Evolutionary conservation across 2,888 invertebrate species (phyloP).

Genomic region (Dryomyza anilis): DNA sequence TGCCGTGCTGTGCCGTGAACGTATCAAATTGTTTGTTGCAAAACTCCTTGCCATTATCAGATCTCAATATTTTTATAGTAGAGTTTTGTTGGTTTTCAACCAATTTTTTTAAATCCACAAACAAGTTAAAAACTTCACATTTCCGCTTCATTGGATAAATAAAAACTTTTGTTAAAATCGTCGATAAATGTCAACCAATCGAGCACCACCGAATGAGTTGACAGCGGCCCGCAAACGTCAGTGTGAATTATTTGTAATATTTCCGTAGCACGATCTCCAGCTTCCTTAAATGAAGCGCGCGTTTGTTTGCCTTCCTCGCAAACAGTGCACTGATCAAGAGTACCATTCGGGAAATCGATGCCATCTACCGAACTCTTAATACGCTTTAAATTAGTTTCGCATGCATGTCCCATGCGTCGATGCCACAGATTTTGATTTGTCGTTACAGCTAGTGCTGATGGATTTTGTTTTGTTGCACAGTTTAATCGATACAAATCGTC

Average conservation of each 20-base stretch:
- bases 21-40: slow-evolving; percentile 18
- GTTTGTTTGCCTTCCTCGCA: slow-evolving; percentile 27
- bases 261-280: slow-evolving; percentile 18
- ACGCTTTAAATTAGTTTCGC: slow-evolving; percentile 19
- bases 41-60: slow-evolving; percentile 25
- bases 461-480: slow-evolving; percentile 19
- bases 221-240: slow-evolving; percentile 25
- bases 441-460: no score
- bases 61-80: slow-evolving; percentile 18
- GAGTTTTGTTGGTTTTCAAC: slow-evolving; percentile 17
- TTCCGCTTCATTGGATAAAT: slow-evolving; percentile 3
- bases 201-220: slow-evolving; percentile 23
- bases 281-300: slow-evolving; percentile 16
- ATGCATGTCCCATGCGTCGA: slow-evolving; percentile 25
- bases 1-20: slow-evolving; percentile 18
- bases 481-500: slow-evolving; percentile 20
- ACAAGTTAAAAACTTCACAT: background rate
- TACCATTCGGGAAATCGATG: slow-evolving; percentile 12
- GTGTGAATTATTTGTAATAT: slow-evolving; percentile 25
- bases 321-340: slow-evolving; percentile 15
- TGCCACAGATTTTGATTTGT: slow-evolving; percentile 16
- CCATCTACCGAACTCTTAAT: slow-evolving; percentile 19
- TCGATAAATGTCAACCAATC: slow-evolving; percentile 26
- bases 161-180: slow-evolving; percentile 28
- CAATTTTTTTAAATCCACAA: slow-evolving; percentile 8